These are phyloP conservation scores for Calonectris borealis DNA, from an alignment of 2,113 vertebrate species.

Conservation along the genomic window DNA sequence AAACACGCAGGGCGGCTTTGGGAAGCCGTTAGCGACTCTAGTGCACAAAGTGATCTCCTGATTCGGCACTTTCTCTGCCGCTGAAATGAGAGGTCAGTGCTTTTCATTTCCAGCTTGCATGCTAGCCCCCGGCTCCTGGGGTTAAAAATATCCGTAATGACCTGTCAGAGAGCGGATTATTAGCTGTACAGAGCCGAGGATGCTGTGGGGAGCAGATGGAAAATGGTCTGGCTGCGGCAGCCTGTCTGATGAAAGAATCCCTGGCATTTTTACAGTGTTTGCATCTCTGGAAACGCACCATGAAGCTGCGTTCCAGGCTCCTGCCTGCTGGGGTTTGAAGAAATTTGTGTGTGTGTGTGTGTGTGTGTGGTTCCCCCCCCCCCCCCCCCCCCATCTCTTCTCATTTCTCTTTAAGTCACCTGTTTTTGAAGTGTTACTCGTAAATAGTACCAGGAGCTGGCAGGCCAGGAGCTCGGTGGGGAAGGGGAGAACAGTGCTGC, in stretches of 20 bases:
- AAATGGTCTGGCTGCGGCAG: conserved; percentile 69
- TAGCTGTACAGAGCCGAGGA: conserved; percentile 59
- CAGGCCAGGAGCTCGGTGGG: rapidly evolving
- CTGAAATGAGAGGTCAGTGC: conserved; percentile 66
- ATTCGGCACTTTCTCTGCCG: conserved; percentile 52
- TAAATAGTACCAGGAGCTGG: neutral
- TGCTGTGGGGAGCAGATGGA: conserved; percentile 70
- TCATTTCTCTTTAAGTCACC: conserved; percentile 33
- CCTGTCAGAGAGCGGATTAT: conserved; percentile 71
- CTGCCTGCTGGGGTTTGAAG: conserved; percentile 52
- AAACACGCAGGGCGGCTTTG: neutral
- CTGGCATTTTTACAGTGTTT: conserved; percentile 70
- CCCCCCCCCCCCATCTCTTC: neutral
- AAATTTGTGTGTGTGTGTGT: neutral
- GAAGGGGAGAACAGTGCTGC: neutral
- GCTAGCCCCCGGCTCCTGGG: conserved; percentile 53
- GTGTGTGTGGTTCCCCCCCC: too few species aligned
- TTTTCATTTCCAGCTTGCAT: conserved; percentile 63
- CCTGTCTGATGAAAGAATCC: conserved; percentile 69
- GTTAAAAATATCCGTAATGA: conserved; percentile 70
- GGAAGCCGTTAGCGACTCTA: neutral
- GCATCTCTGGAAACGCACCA: conserved; percentile 61
- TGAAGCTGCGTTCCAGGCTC: conserved; percentile 58
- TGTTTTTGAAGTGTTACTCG: conserved; percentile 21
- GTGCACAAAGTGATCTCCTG: conserved; percentile 37